These are phyloP conservation scores for Pristionchus fissidentatus DNA, from an alignment of 2,888 invertebrate genomes.

Conservation along the genomic window DNA sequence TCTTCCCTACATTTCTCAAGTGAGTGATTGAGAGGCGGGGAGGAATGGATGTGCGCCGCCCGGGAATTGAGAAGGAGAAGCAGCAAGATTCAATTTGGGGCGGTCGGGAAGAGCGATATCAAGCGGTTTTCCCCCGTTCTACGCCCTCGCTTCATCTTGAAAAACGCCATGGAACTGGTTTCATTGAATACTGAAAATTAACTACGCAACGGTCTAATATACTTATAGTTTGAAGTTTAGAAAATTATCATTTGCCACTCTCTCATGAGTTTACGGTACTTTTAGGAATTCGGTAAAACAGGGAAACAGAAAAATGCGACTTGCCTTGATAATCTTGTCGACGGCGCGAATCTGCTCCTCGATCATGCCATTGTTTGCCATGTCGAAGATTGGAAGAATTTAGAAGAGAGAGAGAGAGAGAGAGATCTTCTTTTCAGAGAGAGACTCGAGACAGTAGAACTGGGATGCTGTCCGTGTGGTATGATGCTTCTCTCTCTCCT, in stretches of 20 bases:
- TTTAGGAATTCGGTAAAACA: background rate
- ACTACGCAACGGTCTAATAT: too few species aligned
- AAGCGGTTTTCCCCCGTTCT: too few species aligned
- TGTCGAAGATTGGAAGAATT: conserved; percentile 14
- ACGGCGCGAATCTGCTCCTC: conserved; percentile 68
- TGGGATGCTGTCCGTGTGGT: conserved; percentile 15
- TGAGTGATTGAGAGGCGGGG: conserved; percentile 41
- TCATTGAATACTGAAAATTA: too few species aligned
- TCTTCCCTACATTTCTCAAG: background rate
- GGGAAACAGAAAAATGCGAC: conserved; percentile 28
- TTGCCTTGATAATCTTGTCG: conserved; percentile 63
- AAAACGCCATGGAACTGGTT: too few species aligned
- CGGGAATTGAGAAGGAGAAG: too few species aligned
- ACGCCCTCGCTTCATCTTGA: too few species aligned
- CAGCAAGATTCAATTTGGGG: conserved; percentile 42
- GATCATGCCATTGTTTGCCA: conserved; percentile 58
- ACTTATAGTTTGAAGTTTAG: too few species aligned
- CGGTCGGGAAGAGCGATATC: too few species aligned
- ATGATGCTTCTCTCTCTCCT: conserved; percentile 34
- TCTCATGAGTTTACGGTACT: too few species aligned
- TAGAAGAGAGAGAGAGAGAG: conserved; percentile 5
- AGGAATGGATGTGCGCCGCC: too few species aligned
- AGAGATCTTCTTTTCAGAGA: background rate
- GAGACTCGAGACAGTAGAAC: too few species aligned
- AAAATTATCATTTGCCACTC: too few species aligned